These are phyloP conservation scores for Thermophis baileyi DNA, from an alignment of 2,113 vertebrate species.

Conservation along the genomic window DNA sequence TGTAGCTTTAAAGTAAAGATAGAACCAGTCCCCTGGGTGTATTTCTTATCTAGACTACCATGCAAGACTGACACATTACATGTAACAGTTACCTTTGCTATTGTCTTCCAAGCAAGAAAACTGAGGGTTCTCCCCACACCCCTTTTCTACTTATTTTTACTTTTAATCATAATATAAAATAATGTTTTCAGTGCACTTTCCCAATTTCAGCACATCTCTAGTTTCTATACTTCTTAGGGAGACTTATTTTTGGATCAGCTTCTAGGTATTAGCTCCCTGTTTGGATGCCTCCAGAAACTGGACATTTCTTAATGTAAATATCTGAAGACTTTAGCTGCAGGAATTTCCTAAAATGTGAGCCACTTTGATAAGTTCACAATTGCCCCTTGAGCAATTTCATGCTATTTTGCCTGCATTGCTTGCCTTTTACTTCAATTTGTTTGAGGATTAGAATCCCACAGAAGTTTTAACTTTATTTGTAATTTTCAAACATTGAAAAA, in stretches of 20 bases:
- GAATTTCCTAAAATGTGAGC: conserved; percentile 11
- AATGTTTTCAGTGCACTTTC: conserved; percentile 48
- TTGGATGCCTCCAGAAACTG: conserved; percentile 42
- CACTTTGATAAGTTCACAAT: conserved; percentile 37
- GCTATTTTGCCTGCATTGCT: conserved; percentile 30
- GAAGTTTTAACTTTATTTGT: conserved; percentile 16
- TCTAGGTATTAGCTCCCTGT: conserved; percentile 42
- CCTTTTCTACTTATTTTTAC: conserved; percentile 27
- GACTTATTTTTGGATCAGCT: conserved; percentile 36
- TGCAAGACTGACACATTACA: not conserved
- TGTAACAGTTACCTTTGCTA: not conserved
- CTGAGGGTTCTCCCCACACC: conserved; percentile 24
- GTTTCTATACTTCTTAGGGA: conserved; percentile 26
- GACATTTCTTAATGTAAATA: conserved; percentile 34
- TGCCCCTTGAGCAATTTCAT: conserved; percentile 29
- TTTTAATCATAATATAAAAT: conserved; percentile 53
- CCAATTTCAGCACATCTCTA: conserved; percentile 53
- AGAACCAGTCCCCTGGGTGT: not conserved
- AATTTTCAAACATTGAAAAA: conserved; percentile 9
- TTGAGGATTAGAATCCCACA: not conserved
- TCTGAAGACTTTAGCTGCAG: conserved; percentile 36
- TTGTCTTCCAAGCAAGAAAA: conserved; percentile 6
- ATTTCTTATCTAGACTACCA: not conserved
- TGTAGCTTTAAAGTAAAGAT: not conserved
- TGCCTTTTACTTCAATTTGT: conserved; percentile 11